Percentiles rank a stretch among this genome's conserved stretches.
phyloP scores from a whole-genome alignment of 2,888 invertebrate species.

The Tiphia femorata region DNA sequence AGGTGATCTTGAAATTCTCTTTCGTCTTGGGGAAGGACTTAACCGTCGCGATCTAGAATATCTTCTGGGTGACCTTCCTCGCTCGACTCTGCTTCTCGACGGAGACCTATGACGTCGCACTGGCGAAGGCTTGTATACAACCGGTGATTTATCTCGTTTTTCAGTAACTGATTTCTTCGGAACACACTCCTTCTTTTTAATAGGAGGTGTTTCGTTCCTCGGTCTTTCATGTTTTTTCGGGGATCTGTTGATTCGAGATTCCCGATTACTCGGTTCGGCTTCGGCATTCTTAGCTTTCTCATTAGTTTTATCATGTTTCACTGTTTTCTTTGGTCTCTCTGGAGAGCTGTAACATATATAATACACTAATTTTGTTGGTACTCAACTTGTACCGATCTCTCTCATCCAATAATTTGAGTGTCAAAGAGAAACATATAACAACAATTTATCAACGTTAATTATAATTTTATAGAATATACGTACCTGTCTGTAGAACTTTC shows the following conservation, averaged over 20 bases:
- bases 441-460: neutral
- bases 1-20: slow-evolving; percentile 52
- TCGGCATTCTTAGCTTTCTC: slow-evolving; percentile 45
- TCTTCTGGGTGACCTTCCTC: slow-evolving; percentile 52
- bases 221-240: slow-evolving; percentile 50
- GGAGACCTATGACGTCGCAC: slow-evolving; percentile 52
- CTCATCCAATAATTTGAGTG: neutral
- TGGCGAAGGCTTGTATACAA: slow-evolving; percentile 61
- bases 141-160: slow-evolving; percentile 49
- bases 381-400: neutral
- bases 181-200: slow-evolving; percentile 44
- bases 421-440: neutral
- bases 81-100: slow-evolving; percentile 40
- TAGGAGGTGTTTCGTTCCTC: slow-evolving; percentile 46
- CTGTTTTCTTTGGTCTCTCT: slow-evolving; percentile 56
- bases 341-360: slow-evolving; percentile 50
- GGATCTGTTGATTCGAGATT: slow-evolving; percentile 46
- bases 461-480: slow-evolving; percentile 5
- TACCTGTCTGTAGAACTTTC: slow-evolving; percentile 74
- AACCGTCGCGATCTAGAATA: slow-evolving; percentile 54
- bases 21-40: slow-evolving; percentile 53
- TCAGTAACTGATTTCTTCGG: slow-evolving; percentile 31
- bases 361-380: too few species aligned
- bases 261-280: slow-evolving; percentile 38
- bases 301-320: slow-evolving; percentile 50